Evolutionary conservation across 2,113 vertebrate species (phyloP).

Genomic region (Mustela nigripes): DNA sequence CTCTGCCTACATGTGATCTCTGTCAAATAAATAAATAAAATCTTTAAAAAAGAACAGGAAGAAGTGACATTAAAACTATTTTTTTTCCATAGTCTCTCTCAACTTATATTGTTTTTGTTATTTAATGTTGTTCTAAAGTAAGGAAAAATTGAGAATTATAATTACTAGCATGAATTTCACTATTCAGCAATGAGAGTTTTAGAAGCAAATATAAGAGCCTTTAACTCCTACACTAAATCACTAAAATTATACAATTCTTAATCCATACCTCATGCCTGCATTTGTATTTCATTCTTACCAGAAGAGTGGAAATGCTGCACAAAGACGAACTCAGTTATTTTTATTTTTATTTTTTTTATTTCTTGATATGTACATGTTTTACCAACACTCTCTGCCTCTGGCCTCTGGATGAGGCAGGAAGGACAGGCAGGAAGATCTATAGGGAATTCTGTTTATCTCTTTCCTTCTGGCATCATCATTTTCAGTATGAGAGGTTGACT

Average conservation of each 20-base stretch:
- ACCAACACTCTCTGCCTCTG: background rate
- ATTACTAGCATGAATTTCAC: background rate
- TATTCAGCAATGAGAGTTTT: background rate
- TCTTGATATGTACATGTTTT: background rate
- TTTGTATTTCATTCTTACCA: background rate
- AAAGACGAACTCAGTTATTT: background rate
- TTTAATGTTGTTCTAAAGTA: background rate
- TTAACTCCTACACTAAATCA: background rate
- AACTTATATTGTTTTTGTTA: background rate
- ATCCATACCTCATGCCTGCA: background rate
- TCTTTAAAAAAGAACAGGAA: background rate
- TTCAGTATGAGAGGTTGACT: background rate
- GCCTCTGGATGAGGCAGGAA: background rate
- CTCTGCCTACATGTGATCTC: no score
- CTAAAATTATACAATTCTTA: background rate
- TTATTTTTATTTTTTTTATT: background rate
- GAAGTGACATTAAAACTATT: background rate
- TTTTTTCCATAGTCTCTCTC: background rate
- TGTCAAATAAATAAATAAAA: no score
- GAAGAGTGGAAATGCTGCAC: background rate
- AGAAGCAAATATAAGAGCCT: background rate
- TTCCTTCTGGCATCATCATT: background rate
- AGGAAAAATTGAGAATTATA: background rate
- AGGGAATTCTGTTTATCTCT: background rate
- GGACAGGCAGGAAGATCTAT: background rate